phyloP scores from a whole-genome alignment of 2,113 vertebrate genomes.

The Centropus unirufus region DNA sequence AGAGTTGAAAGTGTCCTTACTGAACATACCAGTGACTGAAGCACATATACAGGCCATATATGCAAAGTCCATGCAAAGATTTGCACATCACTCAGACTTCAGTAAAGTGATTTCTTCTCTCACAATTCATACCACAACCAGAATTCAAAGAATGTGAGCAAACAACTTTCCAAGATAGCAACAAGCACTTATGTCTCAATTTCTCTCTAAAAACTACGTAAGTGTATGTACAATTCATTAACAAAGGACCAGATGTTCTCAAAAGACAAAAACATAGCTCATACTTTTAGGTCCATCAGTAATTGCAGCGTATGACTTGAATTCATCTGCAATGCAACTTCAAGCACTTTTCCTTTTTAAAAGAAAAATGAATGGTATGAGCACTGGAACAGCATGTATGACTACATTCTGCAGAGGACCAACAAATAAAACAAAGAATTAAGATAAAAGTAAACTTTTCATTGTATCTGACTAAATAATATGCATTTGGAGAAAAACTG shows the following conservation, averaged over 20 bases:
- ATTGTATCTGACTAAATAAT: not conserved
- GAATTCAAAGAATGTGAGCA: slow-evolving; percentile 48
- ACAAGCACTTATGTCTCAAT: not conserved
- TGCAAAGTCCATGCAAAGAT: not conserved
- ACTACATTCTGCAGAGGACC: not conserved
- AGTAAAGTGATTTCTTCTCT: not conserved
- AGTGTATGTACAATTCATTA: not conserved
- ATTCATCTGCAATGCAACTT: not conserved
- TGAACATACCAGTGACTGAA: not conserved
- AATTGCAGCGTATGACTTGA: not conserved
- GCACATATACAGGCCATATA: not conserved
- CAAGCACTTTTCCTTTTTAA: not conserved
- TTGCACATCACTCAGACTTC: not conserved
- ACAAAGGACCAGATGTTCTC: not conserved
- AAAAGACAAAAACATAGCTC: not conserved
- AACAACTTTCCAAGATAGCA: not conserved
- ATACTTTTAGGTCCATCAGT: not conserved
- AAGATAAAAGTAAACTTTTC: not conserved
- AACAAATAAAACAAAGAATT: not conserved
- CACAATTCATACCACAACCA: not conserved
- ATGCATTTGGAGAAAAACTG: not conserved
- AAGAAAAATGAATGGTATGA: not conserved
- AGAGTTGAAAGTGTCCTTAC: not conserved
- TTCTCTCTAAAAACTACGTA: not conserved
- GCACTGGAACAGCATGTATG: not conserved